These are phyloP conservation scores for Nothocercus nigrocapillus DNA, from an alignment of 2,113 vertebrate genomes.

Conservation along the genomic window DNA sequence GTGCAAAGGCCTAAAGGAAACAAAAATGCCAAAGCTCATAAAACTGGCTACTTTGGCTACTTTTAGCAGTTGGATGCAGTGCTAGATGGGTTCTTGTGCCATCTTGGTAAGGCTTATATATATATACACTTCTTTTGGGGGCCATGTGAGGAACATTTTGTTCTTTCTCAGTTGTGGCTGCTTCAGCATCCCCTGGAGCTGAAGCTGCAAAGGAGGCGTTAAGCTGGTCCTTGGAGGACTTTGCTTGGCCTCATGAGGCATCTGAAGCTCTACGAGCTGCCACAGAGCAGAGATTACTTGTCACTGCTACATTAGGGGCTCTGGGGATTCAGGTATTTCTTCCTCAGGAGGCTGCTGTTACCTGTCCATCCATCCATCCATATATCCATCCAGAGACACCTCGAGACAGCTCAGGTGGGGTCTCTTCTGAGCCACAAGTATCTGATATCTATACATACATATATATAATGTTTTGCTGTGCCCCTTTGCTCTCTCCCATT, in stretches of 20 bases:
- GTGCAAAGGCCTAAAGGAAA: background rate
- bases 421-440: background rate
- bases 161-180: background rate
- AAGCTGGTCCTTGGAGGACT: background rate
- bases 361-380: background rate
- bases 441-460: too few species aligned
- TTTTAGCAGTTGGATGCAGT: too few species aligned
- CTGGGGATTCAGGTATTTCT: background rate
- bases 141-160: background rate
- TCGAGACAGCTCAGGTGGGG: background rate
- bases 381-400: background rate
- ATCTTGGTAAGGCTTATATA: background rate
- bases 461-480: background rate
- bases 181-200: background rate
- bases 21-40: background rate
- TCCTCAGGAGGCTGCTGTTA: background rate
- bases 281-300: slow-evolving; percentile 41
- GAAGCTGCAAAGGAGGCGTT: background rate
- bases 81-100: background rate
- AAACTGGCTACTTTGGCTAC: background rate
- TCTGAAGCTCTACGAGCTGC: slow-evolving; percentile 18
- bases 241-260: background rate
- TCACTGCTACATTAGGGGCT: background rate
- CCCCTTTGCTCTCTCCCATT: background rate
- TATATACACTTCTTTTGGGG: background rate